Evolutionary conservation across 2,797 vertebrate genomes (phyloP).

Genomic region (Chromis chromis): DNA sequence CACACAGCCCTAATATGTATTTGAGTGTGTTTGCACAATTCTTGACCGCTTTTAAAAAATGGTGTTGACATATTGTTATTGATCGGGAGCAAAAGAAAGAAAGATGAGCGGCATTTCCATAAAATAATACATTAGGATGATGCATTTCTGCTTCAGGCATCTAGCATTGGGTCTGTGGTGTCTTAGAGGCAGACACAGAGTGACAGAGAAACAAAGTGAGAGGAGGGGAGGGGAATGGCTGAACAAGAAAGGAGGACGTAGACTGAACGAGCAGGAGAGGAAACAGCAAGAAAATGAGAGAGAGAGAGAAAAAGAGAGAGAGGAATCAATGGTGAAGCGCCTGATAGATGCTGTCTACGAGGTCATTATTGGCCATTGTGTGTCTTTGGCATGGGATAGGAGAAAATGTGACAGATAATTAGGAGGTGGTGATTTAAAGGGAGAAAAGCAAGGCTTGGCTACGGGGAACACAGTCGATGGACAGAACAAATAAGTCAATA

Average conservation of each 20-base stretch:
- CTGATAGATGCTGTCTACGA: slow-evolving; percentile 86
- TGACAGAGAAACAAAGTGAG: slow-evolving; percentile 63
- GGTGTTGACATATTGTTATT: slow-evolving; percentile 41
- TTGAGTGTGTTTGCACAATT: slow-evolving; percentile 33
- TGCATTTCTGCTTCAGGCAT: slow-evolving; percentile 52
- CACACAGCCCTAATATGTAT: slow-evolving; percentile 24
- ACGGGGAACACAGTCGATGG: slow-evolving; percentile 82
- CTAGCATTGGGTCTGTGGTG: slow-evolving; percentile 22
- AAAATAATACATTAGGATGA: slow-evolving; percentile 57
- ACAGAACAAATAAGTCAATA: slow-evolving; percentile 88
- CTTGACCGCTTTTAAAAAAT: slow-evolving; percentile 37
- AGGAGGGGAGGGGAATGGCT: slow-evolving; percentile 41
- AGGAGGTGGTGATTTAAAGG: slow-evolving; percentile 87
- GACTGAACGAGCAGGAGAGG: slow-evolving; percentile 40
- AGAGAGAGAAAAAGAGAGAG: slow-evolving; percentile 34
- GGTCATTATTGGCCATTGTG: slow-evolving; percentile 88
- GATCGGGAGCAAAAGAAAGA: slow-evolving; percentile 50
- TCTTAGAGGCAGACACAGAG: slow-evolving; percentile 15
- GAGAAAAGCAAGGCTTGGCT: slow-evolving; percentile 79
- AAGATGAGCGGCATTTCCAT: slow-evolving; percentile 46
- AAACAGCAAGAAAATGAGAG: slow-evolving; percentile 55
- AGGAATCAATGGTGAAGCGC: slow-evolving; percentile 81
- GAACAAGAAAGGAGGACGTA: slow-evolving; percentile 41
- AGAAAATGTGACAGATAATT: slow-evolving; percentile 89
- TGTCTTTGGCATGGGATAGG: slow-evolving; percentile 85